Evolutionary conservation across 2,113 vertebrate genomes (phyloP).

Genomic region (Nesogale talazaci): DNA sequence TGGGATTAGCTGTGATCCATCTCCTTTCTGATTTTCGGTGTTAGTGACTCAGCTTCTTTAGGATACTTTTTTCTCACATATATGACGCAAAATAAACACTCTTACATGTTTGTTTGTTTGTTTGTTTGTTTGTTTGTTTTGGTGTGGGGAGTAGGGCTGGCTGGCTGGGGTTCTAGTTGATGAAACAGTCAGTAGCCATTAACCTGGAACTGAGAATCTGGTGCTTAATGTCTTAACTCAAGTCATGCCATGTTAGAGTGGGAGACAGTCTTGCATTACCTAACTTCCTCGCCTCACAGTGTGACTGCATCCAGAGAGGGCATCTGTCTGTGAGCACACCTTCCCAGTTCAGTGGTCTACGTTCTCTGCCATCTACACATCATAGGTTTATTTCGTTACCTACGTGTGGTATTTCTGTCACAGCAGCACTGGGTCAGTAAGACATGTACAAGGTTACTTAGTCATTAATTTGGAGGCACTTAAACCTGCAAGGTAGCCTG

Average conservation of each 20-base stretch:
- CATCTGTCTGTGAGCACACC: background rate
- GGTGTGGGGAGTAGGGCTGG: no score
- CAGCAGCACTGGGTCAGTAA: background rate
- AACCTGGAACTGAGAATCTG: background rate
- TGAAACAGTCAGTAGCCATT: slow-evolving; percentile 22
- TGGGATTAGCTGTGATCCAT: background rate
- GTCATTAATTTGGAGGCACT: background rate
- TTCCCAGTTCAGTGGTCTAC: background rate
- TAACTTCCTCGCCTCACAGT: background rate
- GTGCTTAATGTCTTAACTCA: background rate
- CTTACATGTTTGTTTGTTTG: background rate
- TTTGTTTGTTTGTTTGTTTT: background rate
- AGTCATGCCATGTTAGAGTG: slow-evolving; percentile 1
- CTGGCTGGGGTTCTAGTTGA: background rate
- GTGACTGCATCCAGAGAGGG: background rate
- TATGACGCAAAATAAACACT: slow-evolving; percentile 38
- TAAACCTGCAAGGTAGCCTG: background rate
- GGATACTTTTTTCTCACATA: slow-evolving; percentile 31
- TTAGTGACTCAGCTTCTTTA: background rate
- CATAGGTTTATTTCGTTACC: slow-evolving; percentile 17
- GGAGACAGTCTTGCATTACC: background rate
- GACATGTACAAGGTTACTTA: slow-evolving; percentile 9
- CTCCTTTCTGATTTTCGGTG: background rate
- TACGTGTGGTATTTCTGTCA: background rate
- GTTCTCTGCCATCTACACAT: background rate